Evolutionary conservation across 2,888 invertebrate species (phyloP), one percentile per base, ranked within the genome.

Genomic region (Plagiodera versicolora): DNA sequence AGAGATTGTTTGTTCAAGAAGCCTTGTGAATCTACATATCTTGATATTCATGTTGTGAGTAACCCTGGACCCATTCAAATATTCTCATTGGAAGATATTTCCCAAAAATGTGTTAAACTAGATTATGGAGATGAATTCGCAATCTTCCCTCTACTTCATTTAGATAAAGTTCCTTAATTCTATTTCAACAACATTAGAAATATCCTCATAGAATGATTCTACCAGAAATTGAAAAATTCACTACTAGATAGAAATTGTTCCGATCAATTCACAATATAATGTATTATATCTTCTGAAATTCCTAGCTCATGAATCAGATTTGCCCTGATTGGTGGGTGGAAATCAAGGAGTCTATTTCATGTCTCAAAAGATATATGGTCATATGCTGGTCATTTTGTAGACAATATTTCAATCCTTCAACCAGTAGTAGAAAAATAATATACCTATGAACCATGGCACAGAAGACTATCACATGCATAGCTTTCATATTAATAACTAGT

Each of bases 41-140:
- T 54, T 11, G 24, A 49, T 56, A 50, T 50, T 10, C 17, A 58
- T 58, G 10, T 46, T 51, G 30, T 52, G 18, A 58, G 48, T 35
- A 52, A 58, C 16, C 53, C 48, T 10, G 58, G 53, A 24, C 58
- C 58, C 16, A 35, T 58, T 32, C 20, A 58, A 53, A 39, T 53
- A 53, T 58, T 58, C 46, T 20, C 47, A 14, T 19, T 58, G 14
- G 10, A 58, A 20, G 58, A 58, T 32, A 47, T 58, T 35, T 30
- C 58, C 30, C 32, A 32, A 10, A 58, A 58, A 58, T 58, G 47
- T 58, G 58, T 58, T n/a, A 52, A 52, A 52, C 30, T 58, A 47
- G 32, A 47, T 47, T 52, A 51, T 51, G 30, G 20, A 52, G 47
- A 28, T 49, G 24, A 53, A 44, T 53, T 53, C 14, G 11, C 44